Evolutionary conservation across 2,888 invertebrate genomes (phyloP), one percentile per base, ranked within the genome.

Genomic region (Lithosia quadra): DNA sequence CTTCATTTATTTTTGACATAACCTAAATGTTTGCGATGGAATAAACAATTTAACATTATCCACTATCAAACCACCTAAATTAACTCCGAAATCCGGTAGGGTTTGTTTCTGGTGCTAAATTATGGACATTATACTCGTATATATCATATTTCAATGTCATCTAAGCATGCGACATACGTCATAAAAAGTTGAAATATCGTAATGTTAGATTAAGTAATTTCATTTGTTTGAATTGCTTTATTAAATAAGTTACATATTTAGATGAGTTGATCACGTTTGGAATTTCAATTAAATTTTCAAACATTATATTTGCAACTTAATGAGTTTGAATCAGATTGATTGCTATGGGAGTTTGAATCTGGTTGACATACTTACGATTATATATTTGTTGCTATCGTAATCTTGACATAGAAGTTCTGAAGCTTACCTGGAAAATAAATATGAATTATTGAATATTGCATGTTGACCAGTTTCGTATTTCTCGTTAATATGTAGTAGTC

Each of bases 401-500:
- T 33, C 13, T 9, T 21, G 28, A 9, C 13, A 33, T 7, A 63
- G 21, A 18, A 18, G 39, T 18, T 24, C 28, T 33, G 57, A 49
- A 43, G 49, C 65, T 67, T 67, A 67, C 67, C 67, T 67, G 67
- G 3, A 67, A 67, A 63, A 33, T 49, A 24, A 33, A 33, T 43
- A 49, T 57, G 13, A 13, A 22, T 43, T 10, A 21, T 24, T 33
- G 15, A 36, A 53, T 36, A 22, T 36, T 18, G 22, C 57, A 13
- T 39, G 15, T 18, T 22, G 22, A 65, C 33, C 18, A 24, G 43
- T 33, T 34, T n/a, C 9, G 10, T 10, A 49, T 49, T 43, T 49
- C 49, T 43, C 15, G 43, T 43, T 43, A 43, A 43, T 18, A 18
- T 36, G 36, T 36, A 36, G 1, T 13, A 36, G 36, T 13, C 13